These are phyloP conservation scores for Halocynthia aurantium DNA, from an alignment of 23 tunicate genomes.

Conservation along the genomic window DNA sequence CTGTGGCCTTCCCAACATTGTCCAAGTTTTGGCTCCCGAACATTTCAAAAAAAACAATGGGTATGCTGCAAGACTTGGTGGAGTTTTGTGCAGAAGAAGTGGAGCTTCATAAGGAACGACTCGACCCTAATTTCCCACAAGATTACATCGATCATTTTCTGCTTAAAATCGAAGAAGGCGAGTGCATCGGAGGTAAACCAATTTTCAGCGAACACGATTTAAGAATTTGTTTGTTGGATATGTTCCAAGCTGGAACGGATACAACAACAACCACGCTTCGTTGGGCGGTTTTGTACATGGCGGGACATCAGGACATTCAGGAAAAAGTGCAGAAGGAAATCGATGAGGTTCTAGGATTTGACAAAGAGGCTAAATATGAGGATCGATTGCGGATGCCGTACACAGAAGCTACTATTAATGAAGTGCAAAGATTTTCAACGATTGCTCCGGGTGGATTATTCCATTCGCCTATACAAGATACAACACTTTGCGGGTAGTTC, in stretches of 20 bases:
- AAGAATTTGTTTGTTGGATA: not conserved
- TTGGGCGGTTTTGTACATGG: slow-evolving; percentile 37
- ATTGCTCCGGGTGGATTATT: too few relatives aligned
- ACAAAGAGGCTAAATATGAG: too few relatives aligned
- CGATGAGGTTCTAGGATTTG: slow-evolving; percentile 29
- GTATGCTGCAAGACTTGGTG: not conserved
- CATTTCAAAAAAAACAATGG: not conserved
- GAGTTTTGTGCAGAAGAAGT: not conserved
- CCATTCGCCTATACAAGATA: too few relatives aligned
- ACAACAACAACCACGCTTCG: slow-evolving; percentile 56
- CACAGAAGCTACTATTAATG: too few relatives aligned
- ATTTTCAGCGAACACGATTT: too few relatives aligned
- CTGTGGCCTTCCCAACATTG: slow-evolving; percentile 3
- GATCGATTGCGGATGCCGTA: too few relatives aligned
- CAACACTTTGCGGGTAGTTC: too few relatives aligned
- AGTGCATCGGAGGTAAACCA: too few relatives aligned
- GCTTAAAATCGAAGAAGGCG: not conserved
- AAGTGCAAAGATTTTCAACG: too few relatives aligned
- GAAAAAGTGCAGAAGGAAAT: slow-evolving; percentile 50
- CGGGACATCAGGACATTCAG: slow-evolving; percentile 47
- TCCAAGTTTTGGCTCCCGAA: slow-evolving; percentile 16
- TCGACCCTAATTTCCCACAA: slow-evolving; percentile 12
- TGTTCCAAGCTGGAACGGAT: slow-evolving; percentile 60
- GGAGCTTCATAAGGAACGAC: slow-evolving; percentile 9
- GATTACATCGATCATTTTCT: slow-evolving; percentile 36